Evolutionary conservation across 2,888 invertebrate species (phyloP).

Genomic region (Lamellibrachia satsuma): DNA sequence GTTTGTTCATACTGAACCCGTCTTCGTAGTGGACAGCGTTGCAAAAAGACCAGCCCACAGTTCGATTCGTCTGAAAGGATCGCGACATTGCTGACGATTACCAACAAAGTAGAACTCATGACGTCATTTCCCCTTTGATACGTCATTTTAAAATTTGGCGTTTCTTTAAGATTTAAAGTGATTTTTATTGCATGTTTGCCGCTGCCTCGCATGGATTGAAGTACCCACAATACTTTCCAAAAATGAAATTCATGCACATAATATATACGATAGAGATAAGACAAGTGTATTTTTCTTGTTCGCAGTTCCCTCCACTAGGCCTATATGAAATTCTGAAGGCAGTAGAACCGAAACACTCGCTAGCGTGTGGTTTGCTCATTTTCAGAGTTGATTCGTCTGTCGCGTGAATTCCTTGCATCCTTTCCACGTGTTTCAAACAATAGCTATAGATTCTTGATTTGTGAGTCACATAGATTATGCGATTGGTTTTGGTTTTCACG

Average conservation of each 20-base stretch:
- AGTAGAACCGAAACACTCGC: neutral
- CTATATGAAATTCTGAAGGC: neutral
- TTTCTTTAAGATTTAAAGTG: neutral
- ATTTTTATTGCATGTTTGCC: neutral
- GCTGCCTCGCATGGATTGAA: constrained; percentile 8
- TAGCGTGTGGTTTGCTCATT: neutral
- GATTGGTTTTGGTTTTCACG: constrained; percentile 4
- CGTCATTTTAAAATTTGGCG: neutral
- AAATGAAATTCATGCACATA: neutral
- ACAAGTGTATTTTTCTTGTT: neutral
- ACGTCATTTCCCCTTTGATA: neutral
- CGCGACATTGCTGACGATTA: neutral
- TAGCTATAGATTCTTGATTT: neutral
- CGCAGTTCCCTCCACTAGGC: neutral
- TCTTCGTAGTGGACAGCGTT: neutral
- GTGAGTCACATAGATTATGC: neutral
- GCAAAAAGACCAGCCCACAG: neutral
- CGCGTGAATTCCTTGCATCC: neutral
- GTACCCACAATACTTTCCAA: neutral
- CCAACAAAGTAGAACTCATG: neutral
- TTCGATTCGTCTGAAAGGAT: neutral
- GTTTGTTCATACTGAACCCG: neutral
- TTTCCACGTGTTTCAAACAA: neutral
- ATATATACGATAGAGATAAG: neutral
- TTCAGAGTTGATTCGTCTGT: neutral